Evolutionary conservation across 2,888 invertebrate species (phyloP).

Genomic region (Parelbella ahira): DNA sequence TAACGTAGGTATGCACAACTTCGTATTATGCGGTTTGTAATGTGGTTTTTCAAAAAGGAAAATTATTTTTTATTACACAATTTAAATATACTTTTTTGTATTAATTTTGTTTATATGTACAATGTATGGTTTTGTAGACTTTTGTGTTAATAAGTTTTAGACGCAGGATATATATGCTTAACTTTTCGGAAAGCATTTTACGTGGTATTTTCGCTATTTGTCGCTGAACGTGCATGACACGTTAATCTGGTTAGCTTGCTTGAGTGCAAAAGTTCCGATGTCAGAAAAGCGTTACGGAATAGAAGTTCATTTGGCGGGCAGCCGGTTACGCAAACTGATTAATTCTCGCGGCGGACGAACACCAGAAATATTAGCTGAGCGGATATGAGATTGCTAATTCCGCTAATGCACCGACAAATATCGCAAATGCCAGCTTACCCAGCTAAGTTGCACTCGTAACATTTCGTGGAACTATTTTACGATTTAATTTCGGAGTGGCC

Average conservation of each 20-base stretch:
- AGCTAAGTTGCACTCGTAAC: slow-evolving; percentile 49
- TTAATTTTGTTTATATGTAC: too few relatives aligned
- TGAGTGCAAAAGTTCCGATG: slow-evolving; percentile 10
- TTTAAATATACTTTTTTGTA: too few relatives aligned
- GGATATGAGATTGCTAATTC: slow-evolving; percentile 77
- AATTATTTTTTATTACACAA: too few relatives aligned
- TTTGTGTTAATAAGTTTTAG: too few relatives aligned
- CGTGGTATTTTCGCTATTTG: neutral
- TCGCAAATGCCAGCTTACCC: slow-evolving; percentile 50
- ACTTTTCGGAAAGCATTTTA: too few relatives aligned
- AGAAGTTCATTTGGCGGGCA: slow-evolving; percentile 44
- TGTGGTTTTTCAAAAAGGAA: too few relatives aligned
- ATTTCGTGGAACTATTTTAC: slow-evolving; percentile 38
- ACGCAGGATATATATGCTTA: too few relatives aligned
- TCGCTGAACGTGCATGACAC: neutral
- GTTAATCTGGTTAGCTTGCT: slow-evolving; percentile 8
- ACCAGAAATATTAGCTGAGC: slow-evolving; percentile 70
- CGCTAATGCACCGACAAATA: slow-evolving; percentile 77
- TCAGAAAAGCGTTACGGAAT: slow-evolving; percentile 25
- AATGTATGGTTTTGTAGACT: too few relatives aligned
- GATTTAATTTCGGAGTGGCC: slow-evolving; percentile 24
- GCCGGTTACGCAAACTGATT: slow-evolving; percentile 63
- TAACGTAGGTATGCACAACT: neutral
- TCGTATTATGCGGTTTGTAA: too few relatives aligned
- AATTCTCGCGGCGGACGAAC: slow-evolving; percentile 65